Conservation (phyloP, 1,140 invertebrate genomes). For the Macrobrachium nipponense region DNA sequence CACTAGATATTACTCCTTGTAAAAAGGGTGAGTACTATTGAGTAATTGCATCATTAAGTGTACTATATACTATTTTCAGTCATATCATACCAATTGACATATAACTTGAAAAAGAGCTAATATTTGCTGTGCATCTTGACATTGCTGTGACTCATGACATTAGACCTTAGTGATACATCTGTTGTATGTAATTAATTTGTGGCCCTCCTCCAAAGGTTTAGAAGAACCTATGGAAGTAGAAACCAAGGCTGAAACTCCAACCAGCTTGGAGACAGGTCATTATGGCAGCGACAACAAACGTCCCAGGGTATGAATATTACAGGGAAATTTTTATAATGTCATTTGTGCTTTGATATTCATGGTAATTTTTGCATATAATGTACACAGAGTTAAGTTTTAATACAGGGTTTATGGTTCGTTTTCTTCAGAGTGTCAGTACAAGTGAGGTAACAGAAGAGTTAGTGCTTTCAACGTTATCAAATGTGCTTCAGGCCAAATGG, state of each 20-base stretch:
- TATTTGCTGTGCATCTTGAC: neutral
- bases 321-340: neutral
- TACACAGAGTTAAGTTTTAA: no score
- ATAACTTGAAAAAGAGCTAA: neutral
- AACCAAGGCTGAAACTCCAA: conserved; percentile 5
- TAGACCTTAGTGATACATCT: neutral
- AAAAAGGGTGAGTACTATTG: conserved; percentile 37
- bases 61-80: neutral
- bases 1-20: conserved; percentile 38
- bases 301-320: conserved; percentile 32
- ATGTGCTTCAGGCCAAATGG: conserved; percentile 43
- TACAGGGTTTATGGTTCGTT: neutral
- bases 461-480: conserved; percentile 43
- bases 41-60: neutral
- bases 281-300: conserved; percentile 54
- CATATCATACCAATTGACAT: neutral
- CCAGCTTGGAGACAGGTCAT: conserved; percentile 25
- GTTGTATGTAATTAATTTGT: neutral
- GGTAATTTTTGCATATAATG: neutral
- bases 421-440: conserved; percentile 45
- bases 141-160: neutral
- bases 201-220: conserved; percentile 16
- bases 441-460: conserved; percentile 49
- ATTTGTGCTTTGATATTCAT: neutral
- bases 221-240: conserved; percentile 54